Conservation (phyloP, 2,888 invertebrate genomes). For the Chirona hameri region DNA sequence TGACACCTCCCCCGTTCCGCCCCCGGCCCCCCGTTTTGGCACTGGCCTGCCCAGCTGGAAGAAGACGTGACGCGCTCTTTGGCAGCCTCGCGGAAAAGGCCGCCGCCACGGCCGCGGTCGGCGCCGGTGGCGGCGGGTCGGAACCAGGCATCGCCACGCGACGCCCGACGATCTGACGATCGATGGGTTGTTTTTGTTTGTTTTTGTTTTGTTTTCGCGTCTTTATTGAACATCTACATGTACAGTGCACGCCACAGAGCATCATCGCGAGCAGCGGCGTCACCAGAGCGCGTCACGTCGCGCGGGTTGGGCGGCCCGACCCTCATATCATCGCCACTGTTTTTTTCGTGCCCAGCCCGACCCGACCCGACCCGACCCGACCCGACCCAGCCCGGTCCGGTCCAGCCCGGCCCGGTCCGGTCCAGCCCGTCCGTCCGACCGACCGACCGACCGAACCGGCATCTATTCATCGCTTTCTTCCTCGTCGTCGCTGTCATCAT, state of each 20-base stretch:
- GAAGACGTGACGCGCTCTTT: too few species aligned
- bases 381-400: neutral
- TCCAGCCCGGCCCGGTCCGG: neutral
- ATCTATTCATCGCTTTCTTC: conserved; percentile 40
- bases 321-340: neutral
- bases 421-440: neutral
- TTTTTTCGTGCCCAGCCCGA: too few species aligned
- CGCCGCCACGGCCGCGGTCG: neutral
- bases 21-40: neutral
- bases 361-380: neutral
- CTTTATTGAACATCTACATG: conserved; percentile 24
- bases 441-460: too few species aligned
- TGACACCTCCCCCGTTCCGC: neutral
- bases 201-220: neutral
- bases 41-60: too few species aligned
- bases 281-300: neutral
- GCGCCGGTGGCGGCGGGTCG: too few species aligned
- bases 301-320: too few species aligned
- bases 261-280: neutral
- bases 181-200: neutral
- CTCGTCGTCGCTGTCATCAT: conserved; percentile 58
- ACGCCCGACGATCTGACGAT: neutral
- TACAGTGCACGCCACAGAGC: conserved; percentile 4
- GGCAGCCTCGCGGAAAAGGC: too few species aligned
- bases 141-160: neutral